Conservation (phyloP, 2,888 invertebrate genomes). For the Bedellia somnulentella region DNA sequence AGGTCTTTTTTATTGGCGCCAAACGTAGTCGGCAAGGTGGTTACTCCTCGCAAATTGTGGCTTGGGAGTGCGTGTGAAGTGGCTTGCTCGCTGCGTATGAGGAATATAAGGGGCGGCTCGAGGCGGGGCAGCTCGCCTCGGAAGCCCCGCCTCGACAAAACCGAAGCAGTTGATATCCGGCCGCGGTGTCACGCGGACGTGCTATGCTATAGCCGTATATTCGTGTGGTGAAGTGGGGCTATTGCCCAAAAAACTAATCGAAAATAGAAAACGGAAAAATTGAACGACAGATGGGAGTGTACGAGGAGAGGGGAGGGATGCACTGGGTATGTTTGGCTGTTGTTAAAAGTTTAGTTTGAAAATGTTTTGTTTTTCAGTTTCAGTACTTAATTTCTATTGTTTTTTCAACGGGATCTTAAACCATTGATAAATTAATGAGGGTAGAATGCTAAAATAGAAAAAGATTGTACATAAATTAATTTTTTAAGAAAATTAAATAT, state of each 20-base stretch:
- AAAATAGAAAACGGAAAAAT: constrained; percentile 55
- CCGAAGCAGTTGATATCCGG: constrained; percentile 38
- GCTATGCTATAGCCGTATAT: constrained; percentile 19
- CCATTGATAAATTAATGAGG: no score
- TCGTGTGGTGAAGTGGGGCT: constrained; percentile 47
- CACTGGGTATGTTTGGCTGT: no score
- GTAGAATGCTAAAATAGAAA: no score
- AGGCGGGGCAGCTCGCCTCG: constrained; percentile 20
- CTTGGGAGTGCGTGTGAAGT: background rate
- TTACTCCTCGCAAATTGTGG: no score
- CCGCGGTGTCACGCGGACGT: constrained; percentile 39
- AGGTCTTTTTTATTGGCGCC: no score
- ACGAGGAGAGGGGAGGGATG: constrained; percentile 87
- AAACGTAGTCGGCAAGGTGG: no score
- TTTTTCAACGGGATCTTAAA: no score
- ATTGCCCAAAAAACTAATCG: constrained; percentile 46
- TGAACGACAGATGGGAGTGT: constrained; percentile 87
- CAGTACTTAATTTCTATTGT: no score
- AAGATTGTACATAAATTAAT: no score
- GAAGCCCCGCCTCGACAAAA: constrained; percentile 8
- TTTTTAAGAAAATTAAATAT: no score
- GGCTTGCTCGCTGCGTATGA: constrained; percentile 1
- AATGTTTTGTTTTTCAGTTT: no score
- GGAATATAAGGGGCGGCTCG: constrained; percentile 8
- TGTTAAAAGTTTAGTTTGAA: no score